Base-by-base conservation (phyloP, 2,797 vertebrate species). In the Oreortyx pictus region DNA sequence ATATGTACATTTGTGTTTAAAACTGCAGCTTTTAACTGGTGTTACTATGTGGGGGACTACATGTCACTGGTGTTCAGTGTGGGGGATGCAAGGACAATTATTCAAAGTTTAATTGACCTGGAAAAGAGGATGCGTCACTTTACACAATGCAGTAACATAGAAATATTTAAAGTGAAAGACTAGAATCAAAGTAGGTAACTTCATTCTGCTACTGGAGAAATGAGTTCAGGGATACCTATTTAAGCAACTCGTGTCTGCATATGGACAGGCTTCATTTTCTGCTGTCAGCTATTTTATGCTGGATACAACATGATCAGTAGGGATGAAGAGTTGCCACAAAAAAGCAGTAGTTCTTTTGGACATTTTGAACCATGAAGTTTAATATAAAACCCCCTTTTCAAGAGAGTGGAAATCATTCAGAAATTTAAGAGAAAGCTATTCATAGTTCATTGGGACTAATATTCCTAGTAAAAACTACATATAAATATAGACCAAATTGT, bases 401-500 rank as follows among this genome's bases (percentile, higher is more conserved):
- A 39, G 52, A 14, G 52, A 75, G 46, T 4, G 33, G 65, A 49
- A 57, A 57, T 54, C 41, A 35, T 60, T 49, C n/a, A 13, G 44
- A 41, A 77, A 3, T 3, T 7, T 71, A 73, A 70, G 6, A 24
- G 29, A 43, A 70, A 82, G 37, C 9, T 44, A 20, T 44, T 60
- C 6, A 1, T 64, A 13, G 62, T 67, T 52, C 44, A 54, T 4
- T 11, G 19, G 56, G 41, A 49, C n/a, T 49, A 20, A 50, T 14
- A 54, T 14, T 56, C 54, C 47, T 62, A 8, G 29, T n/a, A 10
- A 3, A 35, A 74, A 19, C 22, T n/a, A 68, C 7, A 6, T 5
- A 1, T 4, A 35, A n/a, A n/a, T 5, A 11, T 22, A 33, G 19
- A 39, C 14, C 0, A 8, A 70, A 54, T 54, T 13, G 6, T 67